Percentiles rank a stretch among this genome's conserved stretches.
Evolutionary conservation across 2,113 vertebrate species (phyloP).

Genomic region (Pachypanchax playfairii): DNA sequence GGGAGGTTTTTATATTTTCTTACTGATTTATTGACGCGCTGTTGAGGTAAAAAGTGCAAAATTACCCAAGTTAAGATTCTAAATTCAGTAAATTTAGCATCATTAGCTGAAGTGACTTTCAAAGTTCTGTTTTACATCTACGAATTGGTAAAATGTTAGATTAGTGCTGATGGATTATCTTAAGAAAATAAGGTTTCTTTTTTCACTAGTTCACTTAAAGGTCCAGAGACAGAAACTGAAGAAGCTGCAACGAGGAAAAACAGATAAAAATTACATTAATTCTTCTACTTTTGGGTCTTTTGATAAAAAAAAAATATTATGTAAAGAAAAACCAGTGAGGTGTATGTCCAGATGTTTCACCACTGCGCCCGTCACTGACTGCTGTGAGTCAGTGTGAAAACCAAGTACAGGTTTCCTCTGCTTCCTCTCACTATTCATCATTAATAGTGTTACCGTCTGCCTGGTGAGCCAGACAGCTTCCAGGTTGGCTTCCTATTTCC

Average conservation of each 20-base stretch:
- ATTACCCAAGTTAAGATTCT: conserved; percentile 22
- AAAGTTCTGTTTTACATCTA: conserved; percentile 5
- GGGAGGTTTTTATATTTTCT: conserved; percentile 11
- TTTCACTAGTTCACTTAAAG: not conserved
- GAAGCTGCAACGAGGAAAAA: not conserved
- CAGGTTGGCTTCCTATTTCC: conserved; percentile 51
- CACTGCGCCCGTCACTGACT: not conserved
- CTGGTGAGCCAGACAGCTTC: conserved; percentile 41
- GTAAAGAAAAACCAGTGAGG: not conserved
- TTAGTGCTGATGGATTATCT: too few species aligned
- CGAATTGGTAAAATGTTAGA: not conserved
- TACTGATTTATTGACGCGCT: conserved; percentile 31
- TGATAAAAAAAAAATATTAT: too few species aligned
- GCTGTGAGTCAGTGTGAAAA: conserved; percentile 17
- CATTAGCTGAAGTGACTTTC: not conserved
- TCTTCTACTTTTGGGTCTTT: not conserved
- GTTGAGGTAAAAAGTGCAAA: conserved; percentile 15
- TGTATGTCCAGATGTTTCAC: conserved; percentile 23
- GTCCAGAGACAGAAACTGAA: not conserved
- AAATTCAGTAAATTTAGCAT: not conserved
- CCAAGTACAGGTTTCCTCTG: conserved; percentile 19
- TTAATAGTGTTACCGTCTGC: conserved; percentile 50
- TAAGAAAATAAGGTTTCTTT: too few species aligned
- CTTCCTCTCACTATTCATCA: conserved; percentile 36
- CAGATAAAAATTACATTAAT: too few species aligned